Conservation (phyloP, 2,797 vertebrate species). For the Stomatorhinus walkeri region DNA sequence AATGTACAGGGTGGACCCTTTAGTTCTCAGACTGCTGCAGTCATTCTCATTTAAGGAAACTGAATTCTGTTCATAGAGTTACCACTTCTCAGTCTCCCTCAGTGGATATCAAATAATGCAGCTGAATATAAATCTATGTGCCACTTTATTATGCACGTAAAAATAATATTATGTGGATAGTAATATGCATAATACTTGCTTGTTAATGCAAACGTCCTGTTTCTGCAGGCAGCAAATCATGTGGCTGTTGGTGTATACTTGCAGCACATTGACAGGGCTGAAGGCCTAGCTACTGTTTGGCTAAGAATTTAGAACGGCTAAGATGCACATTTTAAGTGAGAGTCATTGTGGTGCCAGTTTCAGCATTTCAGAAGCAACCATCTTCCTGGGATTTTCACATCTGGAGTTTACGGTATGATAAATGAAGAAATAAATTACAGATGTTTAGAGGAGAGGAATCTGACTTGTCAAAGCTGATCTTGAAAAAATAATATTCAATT, state of each 20-base stretch:
- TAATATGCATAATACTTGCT: neutral
- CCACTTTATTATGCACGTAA: neutral
- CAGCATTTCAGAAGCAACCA: neutral
- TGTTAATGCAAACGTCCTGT: neutral
- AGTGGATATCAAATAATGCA: neutral
- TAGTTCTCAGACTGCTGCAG: neutral
- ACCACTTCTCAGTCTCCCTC: neutral
- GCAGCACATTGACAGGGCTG: neutral
- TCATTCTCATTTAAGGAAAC: neutral
- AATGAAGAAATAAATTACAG: neutral
- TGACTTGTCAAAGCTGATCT: neutral
- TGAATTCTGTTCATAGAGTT: neutral
- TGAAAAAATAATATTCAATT: neutral
- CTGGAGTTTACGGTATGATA: neutral
- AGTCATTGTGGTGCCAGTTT: neutral
- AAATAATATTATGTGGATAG: neutral
- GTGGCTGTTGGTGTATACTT: neutral
- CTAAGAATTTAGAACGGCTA: neutral
- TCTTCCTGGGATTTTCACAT: neutral
- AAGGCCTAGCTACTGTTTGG: neutral
- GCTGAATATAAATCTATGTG: neutral
- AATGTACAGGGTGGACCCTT: neutral
- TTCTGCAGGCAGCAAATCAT: neutral
- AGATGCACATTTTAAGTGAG: neutral
- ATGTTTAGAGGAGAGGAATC: neutral